Percentiles rank a stretch among this genome's conserved stretches.
Conservation (phyloP, 2,888 invertebrate genomes). For the Blastobasis adustella region DNA sequence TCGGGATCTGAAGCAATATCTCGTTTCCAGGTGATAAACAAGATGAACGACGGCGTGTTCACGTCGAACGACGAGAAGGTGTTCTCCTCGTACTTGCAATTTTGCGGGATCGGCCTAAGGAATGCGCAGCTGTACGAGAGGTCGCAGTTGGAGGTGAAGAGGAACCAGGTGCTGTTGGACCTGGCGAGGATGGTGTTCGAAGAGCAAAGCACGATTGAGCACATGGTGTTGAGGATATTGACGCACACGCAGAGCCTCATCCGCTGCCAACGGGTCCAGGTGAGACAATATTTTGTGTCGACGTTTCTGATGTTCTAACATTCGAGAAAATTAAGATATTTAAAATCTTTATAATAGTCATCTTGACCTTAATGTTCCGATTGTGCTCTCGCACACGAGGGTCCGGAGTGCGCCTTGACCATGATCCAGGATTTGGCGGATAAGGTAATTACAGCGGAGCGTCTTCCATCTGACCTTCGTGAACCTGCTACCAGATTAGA, state of each 20-base stretch:
- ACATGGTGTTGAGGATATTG: constrained; percentile 94
- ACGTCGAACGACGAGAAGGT: constrained; percentile 92
- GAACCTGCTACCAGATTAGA: too few relatives aligned
- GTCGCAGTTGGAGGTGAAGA: constrained; percentile 94
- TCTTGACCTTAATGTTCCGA: too few relatives aligned
- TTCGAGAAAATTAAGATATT: too few relatives aligned
- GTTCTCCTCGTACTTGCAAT: constrained; percentile 94
- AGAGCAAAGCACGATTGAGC: constrained; percentile 96
- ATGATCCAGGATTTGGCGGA: too few relatives aligned
- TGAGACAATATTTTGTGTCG: constrained; percentile 38
- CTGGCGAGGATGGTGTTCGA: constrained; percentile 97
- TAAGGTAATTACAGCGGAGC: too few relatives aligned
- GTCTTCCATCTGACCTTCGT: too few relatives aligned
- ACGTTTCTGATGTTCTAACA: too few relatives aligned
- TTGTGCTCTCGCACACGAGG: too few relatives aligned
- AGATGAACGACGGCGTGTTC: constrained; percentile 88
- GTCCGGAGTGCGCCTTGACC: too few relatives aligned
- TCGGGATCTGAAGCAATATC: too few relatives aligned
- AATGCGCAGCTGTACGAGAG: constrained; percentile 98
- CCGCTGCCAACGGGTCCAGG: constrained; percentile 96
- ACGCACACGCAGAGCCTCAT: constrained; percentile 95
- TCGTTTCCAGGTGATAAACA: constrained; percentile 85
- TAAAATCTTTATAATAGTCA: too few relatives aligned
- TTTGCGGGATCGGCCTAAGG: constrained; percentile 95
- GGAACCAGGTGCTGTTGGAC: constrained; percentile 95